Evolutionary conservation across 2,113 vertebrate genomes (phyloP).

Genomic region (Tylochromis polylepis): DNA sequence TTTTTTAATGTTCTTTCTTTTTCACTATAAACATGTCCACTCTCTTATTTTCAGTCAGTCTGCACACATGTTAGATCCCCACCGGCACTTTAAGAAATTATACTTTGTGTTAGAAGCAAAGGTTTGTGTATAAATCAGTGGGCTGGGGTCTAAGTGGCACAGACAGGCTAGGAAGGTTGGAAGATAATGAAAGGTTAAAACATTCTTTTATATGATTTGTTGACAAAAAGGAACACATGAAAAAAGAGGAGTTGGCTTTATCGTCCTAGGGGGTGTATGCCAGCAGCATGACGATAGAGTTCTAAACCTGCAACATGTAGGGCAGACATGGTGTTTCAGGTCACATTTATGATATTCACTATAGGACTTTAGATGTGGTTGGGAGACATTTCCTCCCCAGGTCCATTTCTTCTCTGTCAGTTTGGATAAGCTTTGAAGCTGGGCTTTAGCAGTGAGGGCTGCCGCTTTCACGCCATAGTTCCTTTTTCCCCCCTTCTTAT

Average conservation of each 20-base stretch:
- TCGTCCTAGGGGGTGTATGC: background rate
- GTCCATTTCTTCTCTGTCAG: conserved; percentile 24
- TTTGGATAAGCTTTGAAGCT: conserved; percentile 3
- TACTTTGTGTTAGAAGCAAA: background rate
- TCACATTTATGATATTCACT: conserved; percentile 1
- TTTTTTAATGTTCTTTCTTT: background rate
- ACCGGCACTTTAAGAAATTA: background rate
- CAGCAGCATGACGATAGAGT: background rate
- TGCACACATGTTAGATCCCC: background rate
- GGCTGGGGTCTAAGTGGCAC: too few relatives aligned
- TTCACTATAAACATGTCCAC: fast-evolving
- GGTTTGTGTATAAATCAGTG: background rate
- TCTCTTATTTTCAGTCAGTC: background rate
- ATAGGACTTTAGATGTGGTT: background rate
- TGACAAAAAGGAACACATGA: background rate
- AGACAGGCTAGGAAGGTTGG: background rate
- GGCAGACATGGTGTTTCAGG: background rate
- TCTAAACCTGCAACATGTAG: background rate
- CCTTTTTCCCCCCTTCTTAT: background rate
- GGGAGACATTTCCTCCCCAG: background rate
- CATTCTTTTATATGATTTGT: background rate
- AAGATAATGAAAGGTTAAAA: background rate
- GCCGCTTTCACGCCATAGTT: background rate
- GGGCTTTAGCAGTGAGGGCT: background rate
- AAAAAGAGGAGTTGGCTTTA: background rate